phyloP scores from a whole-genome alignment of 2,113 vertebrate species.

The Rattus rattus region DNA sequence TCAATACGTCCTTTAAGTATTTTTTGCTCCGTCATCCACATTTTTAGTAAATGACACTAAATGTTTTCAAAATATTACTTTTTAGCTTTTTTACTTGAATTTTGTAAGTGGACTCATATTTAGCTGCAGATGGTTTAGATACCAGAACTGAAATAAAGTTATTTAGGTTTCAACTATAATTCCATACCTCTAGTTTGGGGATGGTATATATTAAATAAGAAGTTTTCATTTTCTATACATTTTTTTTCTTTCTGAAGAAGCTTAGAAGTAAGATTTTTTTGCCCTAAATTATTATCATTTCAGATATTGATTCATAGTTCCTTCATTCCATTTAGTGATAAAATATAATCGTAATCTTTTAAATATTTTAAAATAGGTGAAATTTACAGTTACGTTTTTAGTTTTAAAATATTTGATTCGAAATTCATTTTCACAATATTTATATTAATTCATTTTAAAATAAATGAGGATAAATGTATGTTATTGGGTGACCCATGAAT shows the following conservation, averaged over 20 bases:
- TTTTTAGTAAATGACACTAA: slow-evolving; percentile 84
- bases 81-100: slow-evolving; percentile 84
- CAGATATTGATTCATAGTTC: slow-evolving; percentile 46
- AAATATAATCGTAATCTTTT: slow-evolving; percentile 25
- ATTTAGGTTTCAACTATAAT: slow-evolving; percentile 81
- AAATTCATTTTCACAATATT: slow-evolving; percentile 44
- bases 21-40: slow-evolving; percentile 81
- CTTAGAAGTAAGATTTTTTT: slow-evolving; percentile 63
- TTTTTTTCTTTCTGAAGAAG: background rate
- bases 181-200: slow-evolving; percentile 73
- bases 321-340: slow-evolving; percentile 39
- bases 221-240: slow-evolving; percentile 47
- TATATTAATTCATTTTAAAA: slow-evolving; percentile 5
- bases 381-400: slow-evolving; percentile 37
- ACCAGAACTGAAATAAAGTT: slow-evolving; percentile 82
- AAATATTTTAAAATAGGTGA: slow-evolving; percentile 41
- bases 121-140: slow-evolving; percentile 83
- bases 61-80: slow-evolving; percentile 85
- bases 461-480: background rate
- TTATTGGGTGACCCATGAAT: background rate
- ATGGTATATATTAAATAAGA: slow-evolving; percentile 65
- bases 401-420: background rate
- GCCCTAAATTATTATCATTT: slow-evolving; percentile 38
- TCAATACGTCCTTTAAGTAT: slow-evolving; percentile 82
- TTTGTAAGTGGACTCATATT: slow-evolving; percentile 86